A percentile compares a stretch with the other conserved stretches of the same genome.
Evolutionary conservation across 2,797 vertebrate genomes (phyloP).

Genomic region (Melanotaenia pygmaea): DNA sequence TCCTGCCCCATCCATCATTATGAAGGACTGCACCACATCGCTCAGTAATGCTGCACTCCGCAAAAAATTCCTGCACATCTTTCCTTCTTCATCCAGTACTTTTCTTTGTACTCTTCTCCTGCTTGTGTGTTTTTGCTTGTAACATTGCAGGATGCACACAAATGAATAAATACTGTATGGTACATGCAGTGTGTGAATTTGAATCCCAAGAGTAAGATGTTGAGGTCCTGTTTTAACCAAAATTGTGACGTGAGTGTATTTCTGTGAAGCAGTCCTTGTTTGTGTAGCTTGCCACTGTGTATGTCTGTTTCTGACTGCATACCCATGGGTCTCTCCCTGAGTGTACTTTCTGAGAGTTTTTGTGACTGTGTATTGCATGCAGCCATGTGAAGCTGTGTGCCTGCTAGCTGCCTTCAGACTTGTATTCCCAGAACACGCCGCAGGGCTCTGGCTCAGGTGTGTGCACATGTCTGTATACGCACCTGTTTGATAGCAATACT

Average conservation of each 20-base stretch:
- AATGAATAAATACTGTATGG: slow-evolving; percentile 17
- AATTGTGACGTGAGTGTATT: slow-evolving; percentile 38
- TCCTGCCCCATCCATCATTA: slow-evolving; percentile 78
- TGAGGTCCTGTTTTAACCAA: slow-evolving; percentile 59
- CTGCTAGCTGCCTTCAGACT: slow-evolving; percentile 69
- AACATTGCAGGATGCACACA: slow-evolving; percentile 15
- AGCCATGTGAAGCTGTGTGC: slow-evolving; percentile 74
- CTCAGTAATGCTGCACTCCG: slow-evolving; percentile 54
- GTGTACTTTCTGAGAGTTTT: slow-evolving; percentile 58
- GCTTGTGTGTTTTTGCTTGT: slow-evolving; percentile 20
- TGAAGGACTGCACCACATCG: slow-evolving; percentile 59
- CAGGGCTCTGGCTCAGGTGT: slow-evolving; percentile 62
- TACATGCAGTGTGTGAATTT: slow-evolving; percentile 14
- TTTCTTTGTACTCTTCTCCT: slow-evolving; percentile 19
- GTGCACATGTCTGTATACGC: slow-evolving; percentile 20
- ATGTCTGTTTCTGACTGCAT: slow-evolving; percentile 42
- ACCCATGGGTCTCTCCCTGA: slow-evolving; percentile 63
- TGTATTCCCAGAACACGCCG: slow-evolving; percentile 73
- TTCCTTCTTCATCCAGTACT: slow-evolving; percentile 24
- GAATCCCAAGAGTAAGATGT: slow-evolving; percentile 44
- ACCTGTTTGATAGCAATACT: slow-evolving; percentile 60
- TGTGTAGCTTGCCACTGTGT: slow-evolving; percentile 38
- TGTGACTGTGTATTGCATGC: slow-evolving; percentile 68
- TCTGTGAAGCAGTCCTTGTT: slow-evolving; percentile 46
- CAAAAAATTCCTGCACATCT: slow-evolving; percentile 61